These are phyloP conservation scores for Morinoia aosen DNA, from an alignment of 2,888 invertebrate genomes.

Conservation along the genomic window DNA sequence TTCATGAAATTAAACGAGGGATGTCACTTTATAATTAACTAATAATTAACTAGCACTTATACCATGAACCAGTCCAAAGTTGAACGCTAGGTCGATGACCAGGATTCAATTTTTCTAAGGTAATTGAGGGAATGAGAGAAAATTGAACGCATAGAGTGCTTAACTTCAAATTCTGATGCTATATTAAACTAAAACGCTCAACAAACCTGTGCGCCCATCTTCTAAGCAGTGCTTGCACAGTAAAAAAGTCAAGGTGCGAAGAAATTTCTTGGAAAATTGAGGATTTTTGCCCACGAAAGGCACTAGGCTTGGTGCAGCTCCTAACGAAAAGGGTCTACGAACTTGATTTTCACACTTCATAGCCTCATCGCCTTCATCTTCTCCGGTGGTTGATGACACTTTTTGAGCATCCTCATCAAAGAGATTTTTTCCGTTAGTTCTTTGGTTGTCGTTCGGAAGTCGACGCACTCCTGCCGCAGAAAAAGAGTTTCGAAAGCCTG, in stretches of 20 bases:
- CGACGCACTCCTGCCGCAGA: background rate
- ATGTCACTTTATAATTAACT: background rate
- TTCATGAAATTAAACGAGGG: background rate
- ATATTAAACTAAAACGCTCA: background rate
- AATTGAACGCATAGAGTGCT: too few relatives aligned
- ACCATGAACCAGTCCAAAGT: background rate
- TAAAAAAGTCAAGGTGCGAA: background rate
- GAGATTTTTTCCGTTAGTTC: background rate
- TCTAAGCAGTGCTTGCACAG: constrained; percentile 32
- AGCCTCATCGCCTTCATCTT: background rate
- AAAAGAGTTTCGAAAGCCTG: constrained; percentile 30
- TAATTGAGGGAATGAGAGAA: background rate
- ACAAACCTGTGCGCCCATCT: background rate
- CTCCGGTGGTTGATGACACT: constrained; percentile 23
- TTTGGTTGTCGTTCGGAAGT: background rate
- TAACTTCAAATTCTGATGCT: background rate
- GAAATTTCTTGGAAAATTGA: background rate
- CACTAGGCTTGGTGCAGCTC: background rate
- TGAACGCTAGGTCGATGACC: background rate
- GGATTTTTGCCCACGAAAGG: constrained; percentile 37
- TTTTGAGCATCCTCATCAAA: background rate
- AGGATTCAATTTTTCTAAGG: background rate
- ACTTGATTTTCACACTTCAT: background rate
- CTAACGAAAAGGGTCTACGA: background rate
- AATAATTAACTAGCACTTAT: background rate